phyloP scores from a whole-genome alignment of 2,888 invertebrate species.

The Cephus rjabovi region DNA sequence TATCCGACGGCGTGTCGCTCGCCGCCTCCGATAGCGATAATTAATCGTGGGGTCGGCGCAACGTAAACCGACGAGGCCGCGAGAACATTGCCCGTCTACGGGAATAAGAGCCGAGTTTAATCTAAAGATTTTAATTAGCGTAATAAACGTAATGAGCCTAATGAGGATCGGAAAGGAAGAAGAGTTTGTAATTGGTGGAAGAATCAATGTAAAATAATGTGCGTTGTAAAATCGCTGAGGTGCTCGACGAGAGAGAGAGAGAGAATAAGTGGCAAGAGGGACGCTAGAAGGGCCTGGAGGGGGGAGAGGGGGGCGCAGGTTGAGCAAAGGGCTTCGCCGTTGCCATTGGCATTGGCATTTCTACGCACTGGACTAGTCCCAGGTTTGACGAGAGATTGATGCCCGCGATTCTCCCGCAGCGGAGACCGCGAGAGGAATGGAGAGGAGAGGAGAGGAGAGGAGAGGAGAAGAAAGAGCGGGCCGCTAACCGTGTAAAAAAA shows the following conservation, averaged over 20 bases:
- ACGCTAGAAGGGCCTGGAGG: no score
- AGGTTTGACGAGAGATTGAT: conserved; percentile 67
- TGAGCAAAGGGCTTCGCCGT: conserved; percentile 5
- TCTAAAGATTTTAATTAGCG: not conserved
- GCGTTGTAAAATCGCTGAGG: not conserved
- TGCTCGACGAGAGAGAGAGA: not conserved
- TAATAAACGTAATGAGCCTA: conserved; percentile 11
- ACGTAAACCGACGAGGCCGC: not conserved
- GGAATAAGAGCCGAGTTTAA: not conserved
- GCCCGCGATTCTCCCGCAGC: conserved; percentile 33
- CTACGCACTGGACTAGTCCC: conserved; percentile 55
- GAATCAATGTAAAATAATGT: not conserved
- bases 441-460: not conserved
- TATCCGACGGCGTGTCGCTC: not conserved
- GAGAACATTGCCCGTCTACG: not conserved
- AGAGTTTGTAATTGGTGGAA: not conserved
- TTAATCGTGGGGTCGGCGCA: not conserved
- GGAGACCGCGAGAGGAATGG: not conserved
- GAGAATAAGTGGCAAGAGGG: no score
- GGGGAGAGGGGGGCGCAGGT: not conserved
- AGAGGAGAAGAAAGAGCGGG: not conserved
- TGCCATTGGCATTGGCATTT: conserved; percentile 52
- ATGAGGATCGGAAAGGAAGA: conserved; percentile 12
- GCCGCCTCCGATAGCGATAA: not conserved
- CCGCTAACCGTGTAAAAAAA: conserved; percentile 4